These are phyloP conservation scores for Hylaea fasciaria DNA, from an alignment of 2,888 invertebrate species.

Conservation along the genomic window DNA sequence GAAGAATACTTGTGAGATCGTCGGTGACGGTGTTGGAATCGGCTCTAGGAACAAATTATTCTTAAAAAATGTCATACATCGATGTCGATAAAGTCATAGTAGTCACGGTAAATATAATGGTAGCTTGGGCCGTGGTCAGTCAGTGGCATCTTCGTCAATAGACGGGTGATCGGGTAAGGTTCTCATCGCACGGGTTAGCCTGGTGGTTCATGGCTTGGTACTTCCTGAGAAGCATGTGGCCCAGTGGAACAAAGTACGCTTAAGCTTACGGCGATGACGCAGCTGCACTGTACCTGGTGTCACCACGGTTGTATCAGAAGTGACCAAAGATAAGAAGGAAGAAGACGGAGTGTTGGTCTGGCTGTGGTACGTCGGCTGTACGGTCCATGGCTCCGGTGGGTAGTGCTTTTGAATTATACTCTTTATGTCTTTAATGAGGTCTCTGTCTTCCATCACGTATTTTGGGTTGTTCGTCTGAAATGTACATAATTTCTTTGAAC, in stretches of 20 bases:
- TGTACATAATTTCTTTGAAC: too few relatives aligned
- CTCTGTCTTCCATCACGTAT: conserved; percentile 47
- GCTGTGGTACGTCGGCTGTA: conserved; percentile 39
- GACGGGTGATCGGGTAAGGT: too few relatives aligned
- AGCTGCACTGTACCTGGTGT: conserved; percentile 71
- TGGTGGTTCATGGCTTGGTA: too few relatives aligned
- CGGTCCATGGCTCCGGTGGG: conserved; percentile 45
- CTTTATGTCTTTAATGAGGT: conserved; percentile 55
- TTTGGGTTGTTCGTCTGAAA: conserved; percentile 45
- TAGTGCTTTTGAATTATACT: conserved; percentile 55
- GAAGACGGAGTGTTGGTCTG: conserved; percentile 66
- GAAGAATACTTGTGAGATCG: conserved; percentile 62
- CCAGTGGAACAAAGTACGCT: too few relatives aligned
- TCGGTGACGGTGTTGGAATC: conserved; percentile 64
- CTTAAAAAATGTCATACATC: too few relatives aligned
- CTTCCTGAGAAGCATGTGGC: too few relatives aligned
- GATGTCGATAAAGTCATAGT: too few relatives aligned
- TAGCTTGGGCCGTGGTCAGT: too few relatives aligned
- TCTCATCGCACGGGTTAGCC: too few relatives aligned
- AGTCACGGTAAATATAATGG: too few relatives aligned
- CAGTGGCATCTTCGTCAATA: too few relatives aligned
- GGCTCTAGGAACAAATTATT: conserved; percentile 60
- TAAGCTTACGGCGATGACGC: too few relatives aligned
- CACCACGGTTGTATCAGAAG: conserved; percentile 71
- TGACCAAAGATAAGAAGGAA: conserved; percentile 68